phyloP scores from a whole-genome alignment of 2,113 vertebrate genomes.

The Gymnobelideus leadbeateri region DNA sequence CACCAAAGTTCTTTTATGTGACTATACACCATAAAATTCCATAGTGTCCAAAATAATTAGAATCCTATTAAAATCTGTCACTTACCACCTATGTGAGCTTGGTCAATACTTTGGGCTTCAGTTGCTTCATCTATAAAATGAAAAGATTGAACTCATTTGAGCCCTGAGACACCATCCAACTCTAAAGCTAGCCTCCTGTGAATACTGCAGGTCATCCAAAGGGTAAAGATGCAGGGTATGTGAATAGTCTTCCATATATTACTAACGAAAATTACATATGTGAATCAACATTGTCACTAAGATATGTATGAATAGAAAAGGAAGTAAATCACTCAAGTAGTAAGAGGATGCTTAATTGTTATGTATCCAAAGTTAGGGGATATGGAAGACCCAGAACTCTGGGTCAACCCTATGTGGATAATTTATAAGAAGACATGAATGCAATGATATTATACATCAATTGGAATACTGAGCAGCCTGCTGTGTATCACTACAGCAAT shows the following conservation, averaged over 20 bases:
- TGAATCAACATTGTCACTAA: not conserved
- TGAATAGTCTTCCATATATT: not conserved
- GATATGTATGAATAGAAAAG: not conserved
- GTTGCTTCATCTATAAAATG: not conserved
- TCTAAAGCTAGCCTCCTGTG: not conserved
- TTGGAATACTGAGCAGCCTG: not conserved
- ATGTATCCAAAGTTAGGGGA: not conserved
- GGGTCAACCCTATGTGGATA: not conserved
- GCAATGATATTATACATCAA: not conserved
- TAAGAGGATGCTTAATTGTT: not conserved
- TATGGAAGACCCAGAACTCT: not conserved
- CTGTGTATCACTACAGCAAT: not conserved
- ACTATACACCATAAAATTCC: not conserved
- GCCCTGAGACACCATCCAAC: not conserved
- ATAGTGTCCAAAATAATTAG: not conserved
- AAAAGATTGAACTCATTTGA: not conserved
- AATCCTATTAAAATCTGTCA: not conserved
- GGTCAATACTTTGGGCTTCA: not conserved
- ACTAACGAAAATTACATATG: not conserved
- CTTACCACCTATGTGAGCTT: not conserved
- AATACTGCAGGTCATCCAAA: not conserved
- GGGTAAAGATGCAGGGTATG: not conserved
- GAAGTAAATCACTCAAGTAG: not conserved
- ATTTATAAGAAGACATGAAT: not conserved
- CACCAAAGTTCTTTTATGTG: not conserved